Evolutionary conservation across 2,113 vertebrate species (phyloP).

Genomic region (Tonatia bakeri): DNA sequence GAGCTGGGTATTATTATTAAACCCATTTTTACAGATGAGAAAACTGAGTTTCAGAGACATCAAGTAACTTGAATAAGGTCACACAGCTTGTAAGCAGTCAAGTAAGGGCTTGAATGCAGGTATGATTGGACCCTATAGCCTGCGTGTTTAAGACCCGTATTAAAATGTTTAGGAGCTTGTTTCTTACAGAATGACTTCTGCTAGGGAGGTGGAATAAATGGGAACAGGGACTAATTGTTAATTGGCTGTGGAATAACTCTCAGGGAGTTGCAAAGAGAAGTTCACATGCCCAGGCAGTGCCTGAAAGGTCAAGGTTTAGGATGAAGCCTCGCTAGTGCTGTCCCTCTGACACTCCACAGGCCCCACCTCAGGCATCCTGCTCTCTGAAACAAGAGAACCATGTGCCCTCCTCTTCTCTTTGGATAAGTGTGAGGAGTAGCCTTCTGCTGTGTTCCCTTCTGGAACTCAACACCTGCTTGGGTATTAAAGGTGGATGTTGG

Average conservation of each 20-base stretch:
- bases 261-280: neutral
- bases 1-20: neutral
- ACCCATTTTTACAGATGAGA: neutral
- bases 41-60: neutral
- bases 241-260: neutral
- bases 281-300: too few relatives aligned
- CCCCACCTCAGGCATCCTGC: neutral
- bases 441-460: neutral
- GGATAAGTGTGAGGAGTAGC: neutral
- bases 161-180: neutral
- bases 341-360: neutral
- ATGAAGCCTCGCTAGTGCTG: neutral
- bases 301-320: neutral
- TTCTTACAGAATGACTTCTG: neutral
- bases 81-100: neutral
- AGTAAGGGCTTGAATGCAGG: neutral
- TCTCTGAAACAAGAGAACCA: neutral
- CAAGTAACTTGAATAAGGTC: neutral
- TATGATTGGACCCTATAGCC: neutral
- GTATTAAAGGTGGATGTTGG: neutral
- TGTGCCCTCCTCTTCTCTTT: accelerated
- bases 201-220: neutral
- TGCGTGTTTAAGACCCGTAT: neutral
- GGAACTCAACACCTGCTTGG: neutral
- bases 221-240: neutral